Conservation (phyloP, 2,113 vertebrate species). For the Pampusana beccarii region DNA sequence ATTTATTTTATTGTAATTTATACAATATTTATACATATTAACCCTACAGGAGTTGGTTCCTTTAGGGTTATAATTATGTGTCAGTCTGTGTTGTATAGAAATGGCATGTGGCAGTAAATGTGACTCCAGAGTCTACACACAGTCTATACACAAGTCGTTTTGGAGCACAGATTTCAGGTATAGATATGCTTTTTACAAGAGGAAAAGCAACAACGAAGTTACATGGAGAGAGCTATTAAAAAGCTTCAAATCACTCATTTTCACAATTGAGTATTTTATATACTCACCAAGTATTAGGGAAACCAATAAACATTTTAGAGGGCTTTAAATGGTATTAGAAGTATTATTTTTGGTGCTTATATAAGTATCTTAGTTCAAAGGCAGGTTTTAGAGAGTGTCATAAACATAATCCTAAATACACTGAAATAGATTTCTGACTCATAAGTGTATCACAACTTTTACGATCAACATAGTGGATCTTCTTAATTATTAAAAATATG, state of each 20-base stretch:
- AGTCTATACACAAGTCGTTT: neutral
- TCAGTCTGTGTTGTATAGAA: neutral
- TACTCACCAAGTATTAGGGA: slow-evolving; percentile 34
- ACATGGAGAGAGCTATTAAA: neutral
- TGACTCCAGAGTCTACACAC: neutral
- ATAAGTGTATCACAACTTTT: neutral
- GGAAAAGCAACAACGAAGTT: neutral
- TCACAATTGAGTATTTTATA: slow-evolving; percentile 40
- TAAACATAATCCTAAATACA: slow-evolving; percentile 50
- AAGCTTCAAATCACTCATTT: neutral
- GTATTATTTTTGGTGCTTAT: slow-evolving; percentile 55
- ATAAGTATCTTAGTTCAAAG: slow-evolving; percentile 58
- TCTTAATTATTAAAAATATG: neutral
- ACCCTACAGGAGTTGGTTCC: fast-evolving
- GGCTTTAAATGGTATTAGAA: slow-evolving; percentile 58
- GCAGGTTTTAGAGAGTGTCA: slow-evolving; percentile 38
- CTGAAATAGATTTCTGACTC: slow-evolving; percentile 54
- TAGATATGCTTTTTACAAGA: neutral
- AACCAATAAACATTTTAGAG: slow-evolving; percentile 66
- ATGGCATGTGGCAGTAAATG: neutral
- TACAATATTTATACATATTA: too few species aligned
- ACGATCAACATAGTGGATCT: neutral
- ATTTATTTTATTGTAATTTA: too few species aligned
- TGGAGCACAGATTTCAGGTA: neutral
- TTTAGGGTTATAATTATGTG: neutral